Conservation (phyloP, 1,140 invertebrate species). For the Onthophagus taurus region DNA sequence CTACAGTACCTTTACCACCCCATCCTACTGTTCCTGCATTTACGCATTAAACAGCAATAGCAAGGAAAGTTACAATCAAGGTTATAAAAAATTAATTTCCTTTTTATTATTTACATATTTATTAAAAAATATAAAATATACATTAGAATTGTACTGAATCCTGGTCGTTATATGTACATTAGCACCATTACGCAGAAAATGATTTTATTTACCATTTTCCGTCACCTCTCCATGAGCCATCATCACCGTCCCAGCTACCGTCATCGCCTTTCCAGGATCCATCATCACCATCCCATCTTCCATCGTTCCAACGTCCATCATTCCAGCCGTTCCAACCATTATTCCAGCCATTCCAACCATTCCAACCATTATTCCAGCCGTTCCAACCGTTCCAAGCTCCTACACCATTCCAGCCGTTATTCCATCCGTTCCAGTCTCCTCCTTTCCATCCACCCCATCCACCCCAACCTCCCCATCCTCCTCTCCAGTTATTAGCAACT, state of each 20-base stretch:
- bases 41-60: too few species aligned
- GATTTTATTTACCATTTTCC: constrained; percentile 6
- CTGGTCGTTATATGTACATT: too few species aligned
- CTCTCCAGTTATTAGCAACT: too few species aligned
- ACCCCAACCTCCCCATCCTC: too few species aligned
- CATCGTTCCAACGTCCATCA: constrained; percentile 4
- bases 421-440: neutral
- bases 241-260: neutral
- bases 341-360: neutral
- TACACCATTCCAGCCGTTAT: constrained; percentile 5
- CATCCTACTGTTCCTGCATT: too few species aligned
- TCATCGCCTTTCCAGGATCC: neutral
- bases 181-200: too few species aligned
- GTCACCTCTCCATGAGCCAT: neutral
- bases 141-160: too few species aligned
- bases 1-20: too few species aligned
- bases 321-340: constrained; percentile 5
- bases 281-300: constrained; percentile 3
- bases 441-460: neutral
- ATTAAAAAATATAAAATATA: too few species aligned
- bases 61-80: too few species aligned
- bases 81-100: too few species aligned
- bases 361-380: constrained; percentile 5
- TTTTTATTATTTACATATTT: too few species aligned
- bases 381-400: neutral